Evolutionary conservation across 2,797 vertebrate species (phyloP).

Genomic region (Coregonus ussuriensis): DNA sequence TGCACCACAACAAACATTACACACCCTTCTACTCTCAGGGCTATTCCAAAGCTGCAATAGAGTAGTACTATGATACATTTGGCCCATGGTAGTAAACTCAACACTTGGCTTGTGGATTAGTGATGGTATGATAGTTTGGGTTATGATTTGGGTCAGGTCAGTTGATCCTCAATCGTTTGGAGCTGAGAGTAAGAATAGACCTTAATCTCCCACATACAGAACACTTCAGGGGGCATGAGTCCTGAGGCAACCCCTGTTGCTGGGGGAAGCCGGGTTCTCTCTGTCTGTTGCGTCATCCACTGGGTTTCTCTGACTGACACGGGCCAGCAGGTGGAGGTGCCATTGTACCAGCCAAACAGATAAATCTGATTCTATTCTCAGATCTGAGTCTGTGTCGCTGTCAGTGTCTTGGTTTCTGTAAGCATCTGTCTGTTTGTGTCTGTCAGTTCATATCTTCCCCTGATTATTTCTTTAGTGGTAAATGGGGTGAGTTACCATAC

Average conservation of each 20-base stretch:
- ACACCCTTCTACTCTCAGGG: slow-evolving; percentile 60
- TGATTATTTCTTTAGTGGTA: neutral
- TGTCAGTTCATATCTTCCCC: slow-evolving; percentile 16
- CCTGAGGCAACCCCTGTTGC: neutral
- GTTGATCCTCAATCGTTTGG: neutral
- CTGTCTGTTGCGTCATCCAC: neutral
- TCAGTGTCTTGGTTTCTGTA: neutral
- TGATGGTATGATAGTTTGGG: slow-evolving; percentile 37
- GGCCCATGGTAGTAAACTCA: slow-evolving; percentile 7
- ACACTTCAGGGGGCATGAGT: neutral
- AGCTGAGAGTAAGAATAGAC: neutral
- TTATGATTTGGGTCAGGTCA: slow-evolving; percentile 20
- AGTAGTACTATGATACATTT: slow-evolving; percentile 43
- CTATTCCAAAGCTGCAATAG: slow-evolving; percentile 59
- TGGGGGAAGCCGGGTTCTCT: neutral
- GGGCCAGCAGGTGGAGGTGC: neutral
- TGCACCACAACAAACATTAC: slow-evolving; percentile 70
- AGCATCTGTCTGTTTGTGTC: neutral
- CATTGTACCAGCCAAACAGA: neutral
- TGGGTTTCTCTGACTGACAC: neutral
- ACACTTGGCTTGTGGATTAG: slow-evolving; percentile 42
- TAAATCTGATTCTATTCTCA: neutral
- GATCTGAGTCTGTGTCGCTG: neutral
- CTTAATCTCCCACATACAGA: neutral
- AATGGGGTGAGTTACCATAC: neutral